Conservation (phyloP, 2,888 invertebrate genomes). For the Sphinx pinastri region DNA sequence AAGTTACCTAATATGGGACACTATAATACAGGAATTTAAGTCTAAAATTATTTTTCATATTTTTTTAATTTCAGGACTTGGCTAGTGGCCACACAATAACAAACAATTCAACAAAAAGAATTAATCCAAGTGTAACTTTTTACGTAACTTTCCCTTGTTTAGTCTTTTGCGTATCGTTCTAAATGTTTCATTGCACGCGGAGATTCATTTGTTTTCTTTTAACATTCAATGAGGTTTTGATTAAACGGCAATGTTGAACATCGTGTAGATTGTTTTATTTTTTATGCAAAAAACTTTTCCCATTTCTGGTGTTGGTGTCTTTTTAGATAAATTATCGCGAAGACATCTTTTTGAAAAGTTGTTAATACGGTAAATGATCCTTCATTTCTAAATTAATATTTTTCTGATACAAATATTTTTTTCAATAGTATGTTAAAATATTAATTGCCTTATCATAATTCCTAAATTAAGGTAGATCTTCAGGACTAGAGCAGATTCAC, state of each 20-base stretch:
- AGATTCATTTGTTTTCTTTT: conserved; percentile 5
- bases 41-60: no score
- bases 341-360: no score
- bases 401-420: not conserved
- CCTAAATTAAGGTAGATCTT: no score
- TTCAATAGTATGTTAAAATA: not conserved
- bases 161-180: not conserved
- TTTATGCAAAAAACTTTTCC: not conserved
- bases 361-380: no score
- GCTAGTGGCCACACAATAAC: not conserved
- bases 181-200: conserved; percentile 10
- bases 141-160: not conserved
- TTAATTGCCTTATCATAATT: no score
- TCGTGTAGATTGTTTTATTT: not conserved
- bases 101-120: not conserved
- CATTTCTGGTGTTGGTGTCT: no score
- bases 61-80: no score
- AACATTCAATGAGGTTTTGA: conserved; percentile 6
- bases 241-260: not conserved
- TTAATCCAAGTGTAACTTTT: not conserved
- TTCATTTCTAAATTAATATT: not conserved
- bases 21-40: no score
- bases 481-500: no score
- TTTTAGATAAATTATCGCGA: no score
- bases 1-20: no score